Evolutionary conservation across 2,888 invertebrate genomes (phyloP).

Genomic region (Matsumyia berberina): DNA sequence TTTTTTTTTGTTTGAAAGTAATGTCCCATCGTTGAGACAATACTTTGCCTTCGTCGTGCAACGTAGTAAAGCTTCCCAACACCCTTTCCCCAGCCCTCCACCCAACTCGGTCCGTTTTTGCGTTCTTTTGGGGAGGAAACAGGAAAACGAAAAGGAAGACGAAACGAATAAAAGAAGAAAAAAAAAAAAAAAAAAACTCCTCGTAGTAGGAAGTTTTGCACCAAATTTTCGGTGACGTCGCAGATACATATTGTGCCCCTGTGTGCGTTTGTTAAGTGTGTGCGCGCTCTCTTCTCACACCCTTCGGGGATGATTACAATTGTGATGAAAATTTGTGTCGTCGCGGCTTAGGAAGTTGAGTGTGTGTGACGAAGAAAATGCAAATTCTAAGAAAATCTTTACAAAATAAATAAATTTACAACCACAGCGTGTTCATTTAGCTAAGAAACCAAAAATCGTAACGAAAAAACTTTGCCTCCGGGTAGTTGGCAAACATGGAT

Average conservation of each 20-base stretch:
- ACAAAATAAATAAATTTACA: constrained; percentile 47
- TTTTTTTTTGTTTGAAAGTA: neutral
- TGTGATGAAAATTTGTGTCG: constrained; percentile 66
- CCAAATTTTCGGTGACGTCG: constrained; percentile 71
- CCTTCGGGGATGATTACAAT: constrained; percentile 66
- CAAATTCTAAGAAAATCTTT: constrained; percentile 10
- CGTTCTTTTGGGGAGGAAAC: constrained; percentile 48
- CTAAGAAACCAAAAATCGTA: constrained; percentile 7
- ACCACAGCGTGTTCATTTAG: constrained; percentile 67
- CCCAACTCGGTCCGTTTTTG: constrained; percentile 53
- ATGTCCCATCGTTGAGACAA: constrained; percentile 12
- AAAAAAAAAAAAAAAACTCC: constrained; percentile 18
- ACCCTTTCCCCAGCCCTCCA: constrained; percentile 23
- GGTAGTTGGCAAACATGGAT: constrained; percentile 85
- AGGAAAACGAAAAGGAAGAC: constrained; percentile 23
- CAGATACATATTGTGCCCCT: constrained; percentile 51
- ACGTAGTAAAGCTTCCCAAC: constrained; percentile 57
- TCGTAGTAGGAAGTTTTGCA: constrained; percentile 48
- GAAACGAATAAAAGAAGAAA: neutral
- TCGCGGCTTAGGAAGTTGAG: constrained; percentile 16
- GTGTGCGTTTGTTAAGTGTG: constrained; percentile 32
- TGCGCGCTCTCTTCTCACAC: constrained; percentile 43
- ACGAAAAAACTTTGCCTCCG: constrained; percentile 30
- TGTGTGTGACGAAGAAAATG: constrained; percentile 8
- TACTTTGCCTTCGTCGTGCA: constrained; percentile 35